Evolutionary conservation across 1,140 invertebrate genomes (phyloP).

Genomic region (Scaptomyza montana): DNA sequence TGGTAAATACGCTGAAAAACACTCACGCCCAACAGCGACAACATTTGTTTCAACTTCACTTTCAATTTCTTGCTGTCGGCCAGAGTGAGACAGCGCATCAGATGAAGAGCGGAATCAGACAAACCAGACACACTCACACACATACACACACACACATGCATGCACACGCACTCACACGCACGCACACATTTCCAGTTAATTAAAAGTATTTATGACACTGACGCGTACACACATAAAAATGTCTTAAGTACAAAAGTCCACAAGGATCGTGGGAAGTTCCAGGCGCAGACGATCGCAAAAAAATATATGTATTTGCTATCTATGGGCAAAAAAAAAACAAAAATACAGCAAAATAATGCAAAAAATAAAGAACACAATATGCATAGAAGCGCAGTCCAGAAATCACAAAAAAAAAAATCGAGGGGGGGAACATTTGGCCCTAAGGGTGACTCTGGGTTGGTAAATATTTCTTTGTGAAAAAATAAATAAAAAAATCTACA

Average conservation of each 20-base stretch:
- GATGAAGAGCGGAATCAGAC: slow-evolving; percentile 3
- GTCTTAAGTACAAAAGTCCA: slow-evolving; percentile 69
- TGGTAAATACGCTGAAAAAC: slow-evolving; percentile 59
- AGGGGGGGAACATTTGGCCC: slow-evolving; percentile 13
- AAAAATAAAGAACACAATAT: slow-evolving; percentile 40
- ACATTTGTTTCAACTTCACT: slow-evolving; percentile 25
- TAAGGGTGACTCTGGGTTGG: slow-evolving; percentile 30
- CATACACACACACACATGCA: slow-evolving; percentile 7
- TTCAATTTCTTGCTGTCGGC: slow-evolving; percentile 39
- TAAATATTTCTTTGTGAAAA: slow-evolving; percentile 30
- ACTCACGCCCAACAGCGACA: slow-evolving; percentile 51
- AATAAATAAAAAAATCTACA: slow-evolving; percentile 40
- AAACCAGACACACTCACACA: slow-evolving; percentile 15
- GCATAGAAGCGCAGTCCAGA: slow-evolving; percentile 8
- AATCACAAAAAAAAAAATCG: slow-evolving; percentile 7
- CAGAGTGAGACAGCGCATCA: slow-evolving; percentile 23
- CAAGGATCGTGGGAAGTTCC: slow-evolving; percentile 78
- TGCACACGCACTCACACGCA: slow-evolving; percentile 12
- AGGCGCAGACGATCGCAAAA: slow-evolving; percentile 45
- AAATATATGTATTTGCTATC: slow-evolving; percentile 32
- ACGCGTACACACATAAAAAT: slow-evolving; percentile 27
- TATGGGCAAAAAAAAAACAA: slow-evolving; percentile 36
- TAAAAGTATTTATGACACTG: slow-evolving; percentile 78
- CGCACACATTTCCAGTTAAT: slow-evolving; percentile 71
- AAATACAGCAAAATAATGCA: slow-evolving; percentile 20